Evolutionary conservation across 2,113 vertebrate genomes (phyloP).

Genomic region (Corynorhinus townsendii): DNA sequence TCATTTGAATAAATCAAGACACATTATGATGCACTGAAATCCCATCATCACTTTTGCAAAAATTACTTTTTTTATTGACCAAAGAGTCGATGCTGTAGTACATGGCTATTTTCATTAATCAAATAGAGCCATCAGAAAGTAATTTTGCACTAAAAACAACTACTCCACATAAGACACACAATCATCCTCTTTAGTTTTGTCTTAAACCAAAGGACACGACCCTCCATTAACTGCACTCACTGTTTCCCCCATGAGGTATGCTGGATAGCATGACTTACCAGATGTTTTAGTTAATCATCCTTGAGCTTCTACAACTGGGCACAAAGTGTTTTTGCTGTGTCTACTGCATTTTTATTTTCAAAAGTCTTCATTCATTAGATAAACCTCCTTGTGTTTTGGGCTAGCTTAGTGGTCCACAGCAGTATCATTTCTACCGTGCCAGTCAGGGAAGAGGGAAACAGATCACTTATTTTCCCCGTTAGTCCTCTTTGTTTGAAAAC

Average conservation of each 20-base stretch:
- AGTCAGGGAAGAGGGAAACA: not conserved
- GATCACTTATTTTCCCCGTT: not conserved
- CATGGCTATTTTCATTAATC: not conserved
- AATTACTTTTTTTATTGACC: not conserved
- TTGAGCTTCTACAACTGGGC: not conserved
- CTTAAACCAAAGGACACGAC: not conserved
- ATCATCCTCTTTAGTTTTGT: not conserved
- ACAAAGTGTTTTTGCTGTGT: not conserved
- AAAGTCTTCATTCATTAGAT: not conserved
- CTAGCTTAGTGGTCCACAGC: not conserved
- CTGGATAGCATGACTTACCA: not conserved
- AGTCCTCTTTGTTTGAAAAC: not conserved
- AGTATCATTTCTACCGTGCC: not conserved
- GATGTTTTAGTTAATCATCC: conserved; percentile 24
- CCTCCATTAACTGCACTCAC: not conserved
- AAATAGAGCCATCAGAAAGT: conserved; percentile 7
- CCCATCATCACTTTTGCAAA: not conserved
- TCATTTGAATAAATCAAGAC: conserved; percentile 30
- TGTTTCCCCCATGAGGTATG: not conserved
- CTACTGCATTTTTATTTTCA: not conserved
- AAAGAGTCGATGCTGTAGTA: not conserved
- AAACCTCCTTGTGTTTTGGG: not conserved
- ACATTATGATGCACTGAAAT: not conserved
- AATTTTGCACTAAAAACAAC: not conserved
- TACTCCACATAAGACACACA: not conserved